These are phyloP conservation scores for Blastomussa wellsi DNA, from an alignment of 92 coral and sea anemone species.

Conservation along the genomic window DNA sequence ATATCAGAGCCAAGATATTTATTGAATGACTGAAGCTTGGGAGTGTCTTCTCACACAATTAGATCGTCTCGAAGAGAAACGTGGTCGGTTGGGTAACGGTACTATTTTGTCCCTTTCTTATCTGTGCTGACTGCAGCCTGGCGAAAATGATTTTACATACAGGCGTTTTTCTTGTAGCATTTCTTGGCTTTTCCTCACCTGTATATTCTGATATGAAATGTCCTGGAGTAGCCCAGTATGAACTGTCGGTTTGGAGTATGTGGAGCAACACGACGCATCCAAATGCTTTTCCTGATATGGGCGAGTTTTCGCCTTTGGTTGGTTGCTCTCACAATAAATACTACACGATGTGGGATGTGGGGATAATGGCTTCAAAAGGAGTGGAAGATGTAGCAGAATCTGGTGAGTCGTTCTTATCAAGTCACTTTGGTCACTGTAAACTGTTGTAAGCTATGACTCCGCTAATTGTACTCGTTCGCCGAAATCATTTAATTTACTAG, in stretches of 20 bases:
- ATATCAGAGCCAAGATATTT: background rate
- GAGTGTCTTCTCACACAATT: background rate
- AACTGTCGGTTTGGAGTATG: background rate
- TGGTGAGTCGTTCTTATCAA: slow-evolving; percentile 1
- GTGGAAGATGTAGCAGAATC: slow-evolving; percentile 44
- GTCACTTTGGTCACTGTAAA: no score
- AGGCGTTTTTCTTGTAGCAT: background rate
- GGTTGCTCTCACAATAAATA: slow-evolving; percentile 30
- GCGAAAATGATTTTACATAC: background rate
- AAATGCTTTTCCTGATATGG: slow-evolving; percentile 3
- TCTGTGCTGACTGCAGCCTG: background rate
- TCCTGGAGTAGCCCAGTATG: slow-evolving; percentile 21
- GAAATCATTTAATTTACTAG: background rate
- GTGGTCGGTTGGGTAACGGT: background rate
- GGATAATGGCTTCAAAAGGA: slow-evolving; percentile 30
- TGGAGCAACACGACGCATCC: slow-evolving; percentile 48
- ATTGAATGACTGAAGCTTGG: background rate
- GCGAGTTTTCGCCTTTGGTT: slow-evolving; percentile 38
- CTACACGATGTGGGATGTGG: slow-evolving; percentile 25
- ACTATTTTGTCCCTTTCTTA: background rate
- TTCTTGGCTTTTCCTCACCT: slow-evolving; percentile 10
- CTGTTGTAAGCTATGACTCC: no score
- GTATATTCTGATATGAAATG: background rate
- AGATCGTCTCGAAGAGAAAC: background rate
- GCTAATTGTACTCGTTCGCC: background rate